Base-by-base conservation (phyloP, 2,797 vertebrate species). In the Lerista edwardsae region DNA sequence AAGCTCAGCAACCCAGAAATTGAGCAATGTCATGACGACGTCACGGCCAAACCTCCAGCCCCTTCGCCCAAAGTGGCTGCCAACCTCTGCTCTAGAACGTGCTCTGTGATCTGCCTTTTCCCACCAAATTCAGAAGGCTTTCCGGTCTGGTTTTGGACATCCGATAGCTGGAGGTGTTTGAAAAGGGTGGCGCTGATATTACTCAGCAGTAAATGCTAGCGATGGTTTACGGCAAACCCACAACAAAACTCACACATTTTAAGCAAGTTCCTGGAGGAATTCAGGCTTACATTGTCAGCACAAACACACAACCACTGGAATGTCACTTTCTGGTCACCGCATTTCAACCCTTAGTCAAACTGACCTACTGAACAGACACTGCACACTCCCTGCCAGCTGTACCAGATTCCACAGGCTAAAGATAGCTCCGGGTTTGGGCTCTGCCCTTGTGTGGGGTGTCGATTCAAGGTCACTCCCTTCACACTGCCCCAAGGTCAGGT, bases 391-490 rank as follows among this genome's bases (percentile, higher is more conserved):
- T 55, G 73, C 77, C 61, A 61, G 71, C 82, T 65, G 59, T 10
- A 61, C 78, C 27, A 27, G 0, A 73, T 77, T 3, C 41, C 72
- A 55, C 67, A 85, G 78, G 78, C n/a, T 85, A 80, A 93, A 89
- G 55, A 84, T 6, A 84, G 84, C 89, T 41, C 6, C 11, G n/a
- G 12, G 62, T 41, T 23, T 34, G 61, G 82, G 55, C 65, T 87
- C 44, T 12, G 71, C 82, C 82, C 80, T 83, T 27, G 1, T 27
- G 1, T 2, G 73, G 39, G 69, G 61, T 67, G 74, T 74, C 67
- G 4, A 57, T 59, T 19, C 90, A 91, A 92, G 89, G 90, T 79
- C 84, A 3, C 34, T 0, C 64, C 27, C 44, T 76, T 15, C 12
- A 79, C 83, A 10, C n/a, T n/a, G 36, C 69, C 79, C 0, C 1